Evolutionary conservation across 2,888 invertebrate genomes (phyloP).

Genomic region (Theodoxus fluviatilis): DNA sequence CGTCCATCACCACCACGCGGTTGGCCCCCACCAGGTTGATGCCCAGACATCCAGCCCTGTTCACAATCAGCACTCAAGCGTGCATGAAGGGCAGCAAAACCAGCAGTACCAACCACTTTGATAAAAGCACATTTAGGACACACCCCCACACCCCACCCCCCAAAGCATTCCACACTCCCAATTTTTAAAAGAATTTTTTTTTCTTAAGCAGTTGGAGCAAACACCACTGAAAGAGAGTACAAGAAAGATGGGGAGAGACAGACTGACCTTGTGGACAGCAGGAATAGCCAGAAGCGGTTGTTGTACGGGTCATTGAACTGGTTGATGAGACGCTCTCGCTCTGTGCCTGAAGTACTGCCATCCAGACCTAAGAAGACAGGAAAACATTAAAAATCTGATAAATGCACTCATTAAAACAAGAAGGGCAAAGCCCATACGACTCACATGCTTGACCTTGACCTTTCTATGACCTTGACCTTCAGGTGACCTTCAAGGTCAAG

Average conservation of each 20-base stretch:
- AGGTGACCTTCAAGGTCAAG: too few relatives aligned
- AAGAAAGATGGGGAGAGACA: background rate
- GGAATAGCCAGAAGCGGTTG: conserved; percentile 84
- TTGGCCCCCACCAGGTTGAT: conserved; percentile 98
- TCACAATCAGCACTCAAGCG: conserved; percentile 27
- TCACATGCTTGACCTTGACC: too few relatives aligned
- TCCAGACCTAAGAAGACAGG: conserved; percentile 72
- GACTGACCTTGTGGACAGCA: conserved; percentile 81
- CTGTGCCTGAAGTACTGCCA: conserved; percentile 92
- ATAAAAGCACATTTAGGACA: too few relatives aligned
- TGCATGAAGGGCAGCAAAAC: too few relatives aligned
- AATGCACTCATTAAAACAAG: too few relatives aligned
- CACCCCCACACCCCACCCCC: too few relatives aligned
- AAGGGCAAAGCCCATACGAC: too few relatives aligned
- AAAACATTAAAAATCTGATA: background rate
- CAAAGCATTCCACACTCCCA: too few relatives aligned
- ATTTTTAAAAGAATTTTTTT: too few relatives aligned
- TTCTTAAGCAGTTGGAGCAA: background rate
- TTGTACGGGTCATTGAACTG: conserved; percentile 85
- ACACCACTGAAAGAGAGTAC: background rate
- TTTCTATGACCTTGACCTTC: too few relatives aligned
- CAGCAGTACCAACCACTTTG: background rate
- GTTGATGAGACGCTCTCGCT: conserved; percentile 94
- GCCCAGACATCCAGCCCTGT: conserved; percentile 90
- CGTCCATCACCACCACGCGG: conserved; percentile 96